Evolutionary conservation across 2,888 invertebrate genomes (phyloP).

Genomic region (Drosophila atripex): DNA sequence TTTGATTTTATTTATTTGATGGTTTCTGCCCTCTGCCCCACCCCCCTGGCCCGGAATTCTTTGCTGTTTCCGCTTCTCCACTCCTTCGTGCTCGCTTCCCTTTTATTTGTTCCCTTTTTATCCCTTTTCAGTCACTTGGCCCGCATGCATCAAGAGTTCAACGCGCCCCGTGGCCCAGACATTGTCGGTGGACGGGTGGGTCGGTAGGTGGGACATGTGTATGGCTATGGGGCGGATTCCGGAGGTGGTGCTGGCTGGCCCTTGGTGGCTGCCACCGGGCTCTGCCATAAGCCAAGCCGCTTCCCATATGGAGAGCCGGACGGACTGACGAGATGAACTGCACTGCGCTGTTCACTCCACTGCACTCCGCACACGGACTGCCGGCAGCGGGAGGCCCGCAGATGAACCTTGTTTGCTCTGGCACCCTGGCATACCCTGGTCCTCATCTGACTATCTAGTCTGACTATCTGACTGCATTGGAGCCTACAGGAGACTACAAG

Average conservation of each 20-base stretch:
- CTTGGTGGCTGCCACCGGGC: not conserved
- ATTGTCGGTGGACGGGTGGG: slow-evolving; percentile 13
- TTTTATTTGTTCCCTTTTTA: slow-evolving; percentile 11
- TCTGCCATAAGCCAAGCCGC: slow-evolving; percentile 25
- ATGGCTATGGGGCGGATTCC: slow-evolving; percentile 2
- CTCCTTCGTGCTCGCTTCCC: not conserved
- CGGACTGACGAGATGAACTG: slow-evolving; percentile 25
- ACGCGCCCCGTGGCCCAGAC: slow-evolving; percentile 55
- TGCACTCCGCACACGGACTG: no score
- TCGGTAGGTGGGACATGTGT: not conserved
- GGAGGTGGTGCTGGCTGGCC: slow-evolving; percentile 6
- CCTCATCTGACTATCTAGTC: no score
- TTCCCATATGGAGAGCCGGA: slow-evolving; percentile 23
- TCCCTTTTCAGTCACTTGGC: slow-evolving; percentile 62
- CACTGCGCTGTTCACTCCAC: slow-evolving; percentile 6
- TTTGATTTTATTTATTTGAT: slow-evolving; percentile 40
- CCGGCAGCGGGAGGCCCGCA: slow-evolving; percentile 2
- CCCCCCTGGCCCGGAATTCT: not conserved
- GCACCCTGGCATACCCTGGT: not conserved
- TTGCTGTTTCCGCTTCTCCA: not conserved
- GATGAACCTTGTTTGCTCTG: slow-evolving; percentile 17
- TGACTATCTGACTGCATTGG: no score
- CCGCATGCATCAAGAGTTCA: slow-evolving; percentile 68
- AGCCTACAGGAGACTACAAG: no score
- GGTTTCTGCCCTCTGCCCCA: slow-evolving; percentile 7